Evolutionary conservation across 1,140 invertebrate species (phyloP), one percentile per base, ranked within the genome.

Genomic region (Aphaenogaster floridana): DNA sequence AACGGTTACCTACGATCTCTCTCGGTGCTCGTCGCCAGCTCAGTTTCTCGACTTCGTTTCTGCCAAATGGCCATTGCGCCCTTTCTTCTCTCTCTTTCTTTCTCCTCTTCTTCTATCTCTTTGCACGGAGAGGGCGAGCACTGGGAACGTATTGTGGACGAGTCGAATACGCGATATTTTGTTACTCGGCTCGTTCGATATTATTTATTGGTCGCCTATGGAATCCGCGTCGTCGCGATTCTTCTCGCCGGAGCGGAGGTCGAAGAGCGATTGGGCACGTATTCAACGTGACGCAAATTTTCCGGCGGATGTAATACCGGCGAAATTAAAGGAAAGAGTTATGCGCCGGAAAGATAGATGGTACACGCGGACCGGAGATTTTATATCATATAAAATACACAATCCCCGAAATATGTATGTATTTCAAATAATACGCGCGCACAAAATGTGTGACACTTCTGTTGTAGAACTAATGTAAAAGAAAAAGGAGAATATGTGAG

Each of bases 301-400:
- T 84, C 69, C 80, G 69, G 57, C 39, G 80, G 54, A 84, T 28
- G 80, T 84, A 74, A 84, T 74, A 83, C 52, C 80, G 13, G 80
- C 39, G 57, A 84, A 84, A 84, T 84, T 84, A 84, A 84, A 84
- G 80, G n/a, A 84, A 84, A 84, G 80, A 84, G 80, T 84, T 84
- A 84, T 50, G n/a, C 42, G 42, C 34, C n/a, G 54, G 57, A 42
- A 61, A 84, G 80, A 84, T 72, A 74, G 28, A 84, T 84, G 80
- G 69, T 39, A 63, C 48, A 34, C 6, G 45, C 54, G 54, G 15
- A 13, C 11, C 39, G 50, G 15, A 57, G 7, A 57, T 45, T 72
- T 59, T 72, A 48, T 72, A 72, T 83, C 48, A 50, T 72, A 59
- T 72, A 71, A 71, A 59, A 71, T 71, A 59, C 52, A 34, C 61